Evolutionary conservation across 1,140 invertebrate genomes (phyloP), one percentile per base, ranked within the genome.

Genomic region (Anastrepha ludens): DNA sequence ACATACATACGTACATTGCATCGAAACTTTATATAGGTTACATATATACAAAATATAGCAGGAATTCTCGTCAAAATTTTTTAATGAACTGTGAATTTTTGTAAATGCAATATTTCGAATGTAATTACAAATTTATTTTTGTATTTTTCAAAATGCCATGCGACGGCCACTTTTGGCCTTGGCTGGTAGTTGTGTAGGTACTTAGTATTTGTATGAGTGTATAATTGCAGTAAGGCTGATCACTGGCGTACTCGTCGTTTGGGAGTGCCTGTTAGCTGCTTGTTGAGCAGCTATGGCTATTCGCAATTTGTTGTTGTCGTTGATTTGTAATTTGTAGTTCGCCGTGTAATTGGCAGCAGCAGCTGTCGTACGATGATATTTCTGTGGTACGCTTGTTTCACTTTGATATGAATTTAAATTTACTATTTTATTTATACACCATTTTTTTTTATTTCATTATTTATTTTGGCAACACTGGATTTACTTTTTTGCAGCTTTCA

Each of bases 31-130:
- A 5, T 58, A 81, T 15, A 3, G 2, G 44, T 74, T 74, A 20
- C n/a, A 9, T 74, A 67, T 67, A 29, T 67, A 67, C 65, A 67
- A 39, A 20, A 62, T 65, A 67, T 74, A 13, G 74, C 74, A 20
- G 74, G 74, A 81, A 55, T 81, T 81, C 13, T n/a, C 74, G 17
- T 81, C 50, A 81, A 81, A 58, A 74, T 15, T 81, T 62, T 74
- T 81, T 81, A 81, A 81, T 55, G 74, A 81, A 50, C 74, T 81
- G 74, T 81, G 74, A 81, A 81, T 55, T 55, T 50, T 81, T 81
- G 74, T 81, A 81, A 81, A 81, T 55, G 74, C 47, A 81, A 81
- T 81, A 81, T 55, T 81, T 70, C 55, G 50, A 44, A 81, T 81
- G 74, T 81, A 55, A 81, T 81, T 55, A 81, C 74, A 81, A n/a